Percentiles rank a stretch among this genome's conserved stretches.
Conservation (phyloP, 1,140 invertebrate species). For the Rhagoletis zephyria region DNA sequence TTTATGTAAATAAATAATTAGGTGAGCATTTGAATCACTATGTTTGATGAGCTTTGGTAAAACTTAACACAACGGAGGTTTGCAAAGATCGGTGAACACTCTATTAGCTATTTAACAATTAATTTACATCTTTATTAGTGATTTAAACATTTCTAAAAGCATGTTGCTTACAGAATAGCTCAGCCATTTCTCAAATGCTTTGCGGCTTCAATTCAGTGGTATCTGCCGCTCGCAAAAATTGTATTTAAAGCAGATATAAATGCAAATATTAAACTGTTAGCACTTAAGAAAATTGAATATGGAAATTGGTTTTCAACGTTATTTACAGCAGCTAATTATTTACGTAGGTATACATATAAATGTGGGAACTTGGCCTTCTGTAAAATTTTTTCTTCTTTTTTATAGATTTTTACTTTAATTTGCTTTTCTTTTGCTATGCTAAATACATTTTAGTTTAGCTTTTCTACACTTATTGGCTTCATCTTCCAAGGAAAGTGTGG, state of each 20-base stretch:
- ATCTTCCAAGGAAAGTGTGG: too few relatives aligned
- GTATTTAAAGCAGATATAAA: background rate
- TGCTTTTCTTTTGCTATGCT: background rate
- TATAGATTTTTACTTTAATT: background rate
- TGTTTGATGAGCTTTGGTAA: background rate
- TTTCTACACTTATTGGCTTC: too few relatives aligned
- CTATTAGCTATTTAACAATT: conserved; percentile 26
- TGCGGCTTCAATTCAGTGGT: background rate
- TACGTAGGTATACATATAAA: background rate
- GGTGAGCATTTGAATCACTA: background rate
- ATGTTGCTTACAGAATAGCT: too few relatives aligned
- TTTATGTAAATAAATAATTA: background rate
- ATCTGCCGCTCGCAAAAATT: background rate
- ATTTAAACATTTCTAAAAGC: background rate
- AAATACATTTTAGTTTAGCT: background rate
- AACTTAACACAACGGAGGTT: background rate
- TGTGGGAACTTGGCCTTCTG: background rate
- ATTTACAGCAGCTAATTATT: background rate
- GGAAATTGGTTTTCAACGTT: conserved; percentile 37
- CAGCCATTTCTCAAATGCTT: background rate
- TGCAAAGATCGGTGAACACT: background rate
- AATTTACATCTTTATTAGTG: background rate
- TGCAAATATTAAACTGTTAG: conserved; percentile 3
- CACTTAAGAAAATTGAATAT: conserved; percentile 44
- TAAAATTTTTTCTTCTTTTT: background rate